Evolutionary conservation across 2,888 invertebrate genomes (phyloP), one percentile per base, ranked within the genome.

Genomic region (Eustalomyia histrio): DNA sequence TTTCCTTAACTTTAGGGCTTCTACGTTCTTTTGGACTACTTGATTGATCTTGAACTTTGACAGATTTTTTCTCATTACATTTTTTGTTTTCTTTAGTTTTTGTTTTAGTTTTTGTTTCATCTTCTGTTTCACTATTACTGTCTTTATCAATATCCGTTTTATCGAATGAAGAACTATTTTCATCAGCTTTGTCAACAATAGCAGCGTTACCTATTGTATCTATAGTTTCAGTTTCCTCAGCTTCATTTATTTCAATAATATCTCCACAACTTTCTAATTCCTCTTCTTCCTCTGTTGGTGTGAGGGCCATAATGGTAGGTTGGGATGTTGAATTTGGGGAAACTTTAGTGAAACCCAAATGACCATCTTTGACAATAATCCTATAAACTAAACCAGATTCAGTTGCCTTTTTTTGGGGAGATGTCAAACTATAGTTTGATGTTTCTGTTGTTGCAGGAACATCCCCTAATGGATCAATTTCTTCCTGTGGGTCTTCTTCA

Each of bases 341-440:
- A 55, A 91, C 87, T 76, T 90, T 88, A 63, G 89, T 88, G 86
- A 95, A 91, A 60, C 94, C 92, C 89, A 94, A 94, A 90, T 94
- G 95, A 16, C 94, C 94, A 91, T 95, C 95, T 87, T 94, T 94
- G 78, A 94, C 91, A 43, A 94, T 92, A 84, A 95, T 93, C 91
- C 94, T 95, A 85, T 92, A 93, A 65, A 91, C 86, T 91, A 89
- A 76, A 90, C 87, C 84, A 16, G 85, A 83, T 83, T 87, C 85
- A 33, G 83, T 86, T 60, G 88, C 86, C 78, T 89, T 89, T 80
- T 86, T 87, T 76, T 88, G 88, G 14, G 87, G 88, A 14, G 88
- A 84, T 50, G 84, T 85, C 64, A 83, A 78, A 50, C 82, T 81
- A 76, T 85, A 84, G 29, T 72, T 80, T 0, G 79, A n/a, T n/a